phyloP scores from a whole-genome alignment of 2,113 vertebrate species.

The Herpailurus yagouaroundi region DNA sequence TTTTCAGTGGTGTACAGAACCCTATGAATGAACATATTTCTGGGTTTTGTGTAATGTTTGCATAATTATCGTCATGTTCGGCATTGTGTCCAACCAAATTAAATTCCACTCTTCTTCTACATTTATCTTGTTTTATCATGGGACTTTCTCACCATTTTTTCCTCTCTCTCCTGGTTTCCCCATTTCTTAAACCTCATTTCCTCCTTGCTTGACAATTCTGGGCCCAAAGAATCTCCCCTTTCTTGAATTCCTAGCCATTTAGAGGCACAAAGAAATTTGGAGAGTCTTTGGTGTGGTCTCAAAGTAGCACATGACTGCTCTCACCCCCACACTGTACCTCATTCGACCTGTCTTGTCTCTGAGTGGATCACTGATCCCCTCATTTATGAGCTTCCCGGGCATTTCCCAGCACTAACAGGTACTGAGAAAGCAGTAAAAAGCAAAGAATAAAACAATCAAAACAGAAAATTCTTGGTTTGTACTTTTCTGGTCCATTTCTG shows the following conservation, averaged over 20 bases:
- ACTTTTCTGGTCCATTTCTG: background rate
- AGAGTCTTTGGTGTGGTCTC: background rate
- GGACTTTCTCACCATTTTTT: background rate
- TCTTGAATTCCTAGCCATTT: background rate
- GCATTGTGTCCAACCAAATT: background rate
- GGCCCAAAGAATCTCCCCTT: background rate
- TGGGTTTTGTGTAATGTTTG: background rate
- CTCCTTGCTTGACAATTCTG: background rate
- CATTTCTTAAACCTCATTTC: background rate
- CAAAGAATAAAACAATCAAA: background rate
- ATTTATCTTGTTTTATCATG: background rate
- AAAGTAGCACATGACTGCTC: fast-evolving
- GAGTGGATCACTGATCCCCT: too few relatives aligned
- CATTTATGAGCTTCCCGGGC: background rate
- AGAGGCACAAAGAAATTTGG: background rate
- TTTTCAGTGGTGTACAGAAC: background rate
- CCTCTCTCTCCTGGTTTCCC: background rate
- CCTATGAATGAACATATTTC: background rate
- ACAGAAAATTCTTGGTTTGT: background rate
- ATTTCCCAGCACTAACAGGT: background rate
- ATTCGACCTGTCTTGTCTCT: background rate
- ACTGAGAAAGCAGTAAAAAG: background rate
- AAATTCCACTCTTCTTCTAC: background rate
- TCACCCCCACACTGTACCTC: background rate
- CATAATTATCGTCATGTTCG: background rate